Evolutionary conservation across 2,113 vertebrate genomes (phyloP), one percentile per base, ranked within the genome.

Genomic region (Callopanchax toddi): DNA sequence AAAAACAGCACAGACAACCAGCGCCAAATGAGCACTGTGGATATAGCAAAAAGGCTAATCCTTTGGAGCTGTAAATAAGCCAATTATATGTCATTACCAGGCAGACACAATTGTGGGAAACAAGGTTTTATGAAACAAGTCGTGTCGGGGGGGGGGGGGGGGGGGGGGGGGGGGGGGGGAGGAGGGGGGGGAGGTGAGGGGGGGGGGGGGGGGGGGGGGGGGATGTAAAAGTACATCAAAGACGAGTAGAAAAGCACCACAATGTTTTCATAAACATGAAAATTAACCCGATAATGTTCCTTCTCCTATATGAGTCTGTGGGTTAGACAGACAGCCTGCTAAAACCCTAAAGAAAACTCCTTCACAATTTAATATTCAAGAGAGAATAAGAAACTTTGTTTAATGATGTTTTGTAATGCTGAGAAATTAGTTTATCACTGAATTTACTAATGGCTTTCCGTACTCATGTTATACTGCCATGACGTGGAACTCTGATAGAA

Each of bases 381-480:
- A 50, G 11, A 22, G 25, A 13, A 10, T 37, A 1, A 22, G 2
- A 48, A 32, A 48, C 13, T 71, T 39, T 78, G 57, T 68, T 50
- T 80, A 51, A 60, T 59, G 3, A 13, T 22, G 4, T 21, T 48
- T 29, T 26, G 7, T 11, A 5, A 17, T 50, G 22, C 22, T 49
- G 57, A 71, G 32, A 78, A 18, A 43, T 79, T 42, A 60, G 59
- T 52, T 63, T 67, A 57, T 51, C 50, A 55, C 62, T 67, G 34
- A 83, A 77, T 63, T 56, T 68, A 44, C 16, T 26, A 32, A 60
- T 53, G 76, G 60, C 58, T 71, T 66, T 55, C 40, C 7, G 6
- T 78, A 56, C 64, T 64, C 42, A 65, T 61, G 81, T 65, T 73
- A 51, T 68, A 85, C 65, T 78, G 72, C 74, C 74, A 80, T 67